A percentile compares a stretch with the other conserved stretches of the same genome.
phyloP scores from a whole-genome alignment of 2,797 vertebrate genomes.

The Sebastiscus tertius region DNA sequence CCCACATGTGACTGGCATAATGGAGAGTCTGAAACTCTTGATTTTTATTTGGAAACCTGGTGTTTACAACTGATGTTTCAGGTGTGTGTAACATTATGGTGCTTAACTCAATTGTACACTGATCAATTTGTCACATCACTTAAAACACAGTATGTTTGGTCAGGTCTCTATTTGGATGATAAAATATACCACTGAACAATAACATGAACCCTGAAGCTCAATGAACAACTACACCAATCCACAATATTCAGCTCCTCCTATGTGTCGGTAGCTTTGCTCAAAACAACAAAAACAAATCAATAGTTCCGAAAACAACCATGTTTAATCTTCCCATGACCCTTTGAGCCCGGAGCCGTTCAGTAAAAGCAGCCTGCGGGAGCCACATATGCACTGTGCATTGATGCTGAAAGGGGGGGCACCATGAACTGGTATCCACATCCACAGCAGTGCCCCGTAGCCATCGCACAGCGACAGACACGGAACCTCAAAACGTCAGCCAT shows the following conservation, averaged over 20 bases:
- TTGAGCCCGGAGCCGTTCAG: slow-evolving; percentile 24
- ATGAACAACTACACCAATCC: not conserved
- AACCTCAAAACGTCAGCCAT: slow-evolving; percentile 70
- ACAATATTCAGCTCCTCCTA: not conserved
- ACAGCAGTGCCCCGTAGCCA: slow-evolving; percentile 54
- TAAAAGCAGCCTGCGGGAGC: slow-evolving; percentile 39
- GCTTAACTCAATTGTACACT: not conserved
- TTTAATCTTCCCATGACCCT: slow-evolving; percentile 77
- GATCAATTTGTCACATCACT: not conserved
- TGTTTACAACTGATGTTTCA: not conserved
- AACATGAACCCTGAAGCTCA: not conserved
- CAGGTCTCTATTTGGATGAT: not conserved
- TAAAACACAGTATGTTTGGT: not conserved
- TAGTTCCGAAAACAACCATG: slow-evolving; percentile 31
- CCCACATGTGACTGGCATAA: not conserved
- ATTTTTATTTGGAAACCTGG: not conserved
- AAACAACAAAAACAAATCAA: slow-evolving; percentile 28
- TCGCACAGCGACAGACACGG: slow-evolving; percentile 57
- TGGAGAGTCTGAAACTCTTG: not conserved
- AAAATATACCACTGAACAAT: not conserved
- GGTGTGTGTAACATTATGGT: not conserved
- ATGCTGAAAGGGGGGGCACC: slow-evolving; percentile 47
- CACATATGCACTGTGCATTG: slow-evolving; percentile 34
- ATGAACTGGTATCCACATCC: slow-evolving; percentile 34
- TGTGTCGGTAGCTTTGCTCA: not conserved